Evolutionary conservation across 2,888 invertebrate genomes (phyloP), one percentile per base, ranked within the genome.

Genomic region (Drosophila incognita): DNA sequence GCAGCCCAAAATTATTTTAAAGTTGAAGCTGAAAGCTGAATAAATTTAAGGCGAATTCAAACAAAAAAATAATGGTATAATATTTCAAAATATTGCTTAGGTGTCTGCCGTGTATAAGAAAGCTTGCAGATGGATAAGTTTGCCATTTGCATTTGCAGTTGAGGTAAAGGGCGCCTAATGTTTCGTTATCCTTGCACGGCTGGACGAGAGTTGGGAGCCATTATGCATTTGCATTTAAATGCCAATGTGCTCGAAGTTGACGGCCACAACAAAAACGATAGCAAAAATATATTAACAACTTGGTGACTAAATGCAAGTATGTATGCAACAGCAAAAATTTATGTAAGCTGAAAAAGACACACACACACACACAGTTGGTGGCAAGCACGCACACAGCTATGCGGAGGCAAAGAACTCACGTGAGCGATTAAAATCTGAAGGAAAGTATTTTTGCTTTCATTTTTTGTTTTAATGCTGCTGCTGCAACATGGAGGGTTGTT

Each of bases 361-460:
- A 74, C 53, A 70, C 53, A 70, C 66, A 61, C 27, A 48, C 52
- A 62, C 1, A 24, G 15, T 24, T 31, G 52, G 40, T 18, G 35
- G 18, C 58, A 53, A 6, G 33, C 40, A 63, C 51, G 57, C 62
- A 69, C 52, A 67, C 33, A 42, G 33, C 29, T 42, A 27, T 53
- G 58, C 27, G 38, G 60, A 69, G 60, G 69, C 69, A 78, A 83
- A 67, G 76, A 75, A 78, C 78, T 84, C 84, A 90, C 88, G 89
- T 91, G 86, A 89, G 86, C 87, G 89, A 91, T 90, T 90, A 91
- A 89, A 86, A 91, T 90, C 88, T 82, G 76, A 87, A 87, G 77
- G 79, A 88, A 90, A 86, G 85, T 82, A 89, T 86, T 86, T 87
- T 81, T 84, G 87, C 79, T 79, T 87, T 87, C 4, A 21, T 48